Base-by-base conservation (phyloP, 1,140 invertebrate species). In the Bombus confusus region DNA sequence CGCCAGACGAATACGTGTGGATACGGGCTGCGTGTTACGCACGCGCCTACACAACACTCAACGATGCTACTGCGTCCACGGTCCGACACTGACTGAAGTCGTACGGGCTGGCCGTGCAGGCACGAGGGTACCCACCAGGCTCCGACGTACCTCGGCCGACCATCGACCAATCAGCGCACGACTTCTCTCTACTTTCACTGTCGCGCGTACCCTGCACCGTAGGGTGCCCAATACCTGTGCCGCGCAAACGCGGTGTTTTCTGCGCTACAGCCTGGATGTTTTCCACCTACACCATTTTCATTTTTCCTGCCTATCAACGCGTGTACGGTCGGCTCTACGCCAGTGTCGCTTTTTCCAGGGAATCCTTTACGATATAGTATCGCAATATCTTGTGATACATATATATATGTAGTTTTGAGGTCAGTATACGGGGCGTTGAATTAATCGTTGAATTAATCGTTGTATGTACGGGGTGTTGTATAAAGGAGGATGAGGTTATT, bases 161-260 rank as follows among this genome's bases (percentile, higher is more conserved):
- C 28, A 5, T 18, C 69, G 34, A 68, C 86, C 85, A 86, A 84
- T 84, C 86, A 57, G 28, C 84, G 76, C 47, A 13, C 39, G 80
- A 37, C 78, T 88, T 59, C 73, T 34, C 86, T 74, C 72, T 84
- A 91, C 93, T 94, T 94, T 94, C 93, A 93, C 93, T 93, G 92
- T 93, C 92, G 86, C 86, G 89, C 81, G 90, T 88, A 91, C 88
- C 91, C 89, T 87, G 82, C 87, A 86, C 85, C 72, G 72, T 84
- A 66, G 80, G 86, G 85, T 87, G 80, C 69, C 83, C 72, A 76
- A 72, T 83, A 85, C 62, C 85, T 85, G 68, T 47, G 62, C 34
- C 43, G 69, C 71, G 80, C 80, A 83, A 68, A 68, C 83, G 78
- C 83, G 25, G 1, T 43, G 1, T 31, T 31, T 68, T 43, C 43